Percentiles rank a stretch among this genome's conserved stretches.
Evolutionary conservation across 2,888 invertebrate species (phyloP).

Genomic region (Gortyna flavago): DNA sequence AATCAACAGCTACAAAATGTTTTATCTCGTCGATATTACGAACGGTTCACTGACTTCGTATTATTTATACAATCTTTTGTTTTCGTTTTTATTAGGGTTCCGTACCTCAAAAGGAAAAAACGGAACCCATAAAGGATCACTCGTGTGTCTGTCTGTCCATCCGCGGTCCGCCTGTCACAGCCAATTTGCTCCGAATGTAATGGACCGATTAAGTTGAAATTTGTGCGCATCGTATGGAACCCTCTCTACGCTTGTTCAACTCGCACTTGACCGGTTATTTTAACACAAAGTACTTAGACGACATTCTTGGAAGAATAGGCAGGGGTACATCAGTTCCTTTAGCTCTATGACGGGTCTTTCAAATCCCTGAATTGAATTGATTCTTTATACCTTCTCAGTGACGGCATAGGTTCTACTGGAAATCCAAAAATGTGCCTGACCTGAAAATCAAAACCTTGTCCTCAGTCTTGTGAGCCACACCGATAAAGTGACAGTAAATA

Average conservation of each 20-base stretch:
- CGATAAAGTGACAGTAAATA: not conserved
- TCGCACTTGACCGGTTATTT: too few relatives aligned
- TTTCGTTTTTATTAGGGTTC: not conserved
- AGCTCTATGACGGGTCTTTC: too few relatives aligned
- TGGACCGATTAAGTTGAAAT: too few relatives aligned
- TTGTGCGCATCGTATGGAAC: too few relatives aligned
- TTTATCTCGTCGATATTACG: conserved; percentile 31
- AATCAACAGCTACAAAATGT: conserved; percentile 49
- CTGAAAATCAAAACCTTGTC: not conserved
- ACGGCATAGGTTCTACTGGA: too few relatives aligned
- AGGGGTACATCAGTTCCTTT: not conserved
- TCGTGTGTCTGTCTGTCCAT: too few relatives aligned
- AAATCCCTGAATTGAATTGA: not conserved
- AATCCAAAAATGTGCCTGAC: not conserved
- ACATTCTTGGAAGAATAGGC: not conserved
- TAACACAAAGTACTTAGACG: not conserved
- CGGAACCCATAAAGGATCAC: too few relatives aligned
- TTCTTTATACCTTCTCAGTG: not conserved
- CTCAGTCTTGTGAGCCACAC: not conserved
- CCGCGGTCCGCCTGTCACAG: too few relatives aligned
- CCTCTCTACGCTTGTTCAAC: too few relatives aligned
- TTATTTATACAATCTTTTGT: not conserved
- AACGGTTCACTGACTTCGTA: conserved; percentile 35
- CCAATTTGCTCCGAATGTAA: too few relatives aligned
- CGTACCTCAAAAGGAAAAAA: too few relatives aligned